Conservation (phyloP, 1,140 invertebrate species). For the Campoletis sonorensis region DNA sequence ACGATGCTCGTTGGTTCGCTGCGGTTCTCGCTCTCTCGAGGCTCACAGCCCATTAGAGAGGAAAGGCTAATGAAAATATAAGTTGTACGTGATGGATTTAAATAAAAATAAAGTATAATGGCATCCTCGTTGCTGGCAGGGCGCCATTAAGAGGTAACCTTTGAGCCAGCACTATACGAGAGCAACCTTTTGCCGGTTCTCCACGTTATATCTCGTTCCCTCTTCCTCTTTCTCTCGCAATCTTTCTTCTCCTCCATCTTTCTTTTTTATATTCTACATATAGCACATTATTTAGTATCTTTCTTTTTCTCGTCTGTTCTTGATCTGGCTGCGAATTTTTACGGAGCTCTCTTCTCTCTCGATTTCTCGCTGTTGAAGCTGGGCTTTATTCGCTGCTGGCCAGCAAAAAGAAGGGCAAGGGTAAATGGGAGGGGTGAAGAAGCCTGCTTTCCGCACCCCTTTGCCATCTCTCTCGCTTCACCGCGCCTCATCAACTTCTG, state of each 20-base stretch:
- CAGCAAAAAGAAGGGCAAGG: not conserved
- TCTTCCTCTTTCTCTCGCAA: slow-evolving; percentile 19
- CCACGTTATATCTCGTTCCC: slow-evolving; percentile 36
- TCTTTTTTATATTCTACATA: slow-evolving; percentile 2
- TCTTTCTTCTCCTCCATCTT: slow-evolving; percentile 13
- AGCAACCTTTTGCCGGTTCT: slow-evolving; percentile 39
- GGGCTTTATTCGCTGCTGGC: slow-evolving; percentile 17
- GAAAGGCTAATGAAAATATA: slow-evolving; percentile 74
- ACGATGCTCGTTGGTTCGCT: slow-evolving; percentile 61
- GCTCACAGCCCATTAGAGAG: not conserved
- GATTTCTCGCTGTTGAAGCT: not conserved
- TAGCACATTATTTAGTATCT: not conserved
- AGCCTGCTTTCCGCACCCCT: slow-evolving; percentile 20
- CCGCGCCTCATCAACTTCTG: slow-evolving; percentile 62
- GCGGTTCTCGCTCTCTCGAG: slow-evolving; percentile 36
- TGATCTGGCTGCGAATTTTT: slow-evolving; percentile 1
- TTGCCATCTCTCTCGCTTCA: slow-evolving; percentile 8
- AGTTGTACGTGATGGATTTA: slow-evolving; percentile 72
- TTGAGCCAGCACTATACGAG: slow-evolving; percentile 61
- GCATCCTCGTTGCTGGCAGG: slow-evolving; percentile 56
- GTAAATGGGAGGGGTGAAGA: not conserved
- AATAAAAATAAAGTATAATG: slow-evolving; percentile 69
- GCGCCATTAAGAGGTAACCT: slow-evolving; percentile 65
- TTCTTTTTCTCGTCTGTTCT: slow-evolving; percentile 16
- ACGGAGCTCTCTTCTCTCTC: slow-evolving; percentile 1